Evolutionary conservation across 2,797 vertebrate genomes (phyloP), one percentile per base, ranked within the genome.

Genomic region (Labeo calbasu): DNA sequence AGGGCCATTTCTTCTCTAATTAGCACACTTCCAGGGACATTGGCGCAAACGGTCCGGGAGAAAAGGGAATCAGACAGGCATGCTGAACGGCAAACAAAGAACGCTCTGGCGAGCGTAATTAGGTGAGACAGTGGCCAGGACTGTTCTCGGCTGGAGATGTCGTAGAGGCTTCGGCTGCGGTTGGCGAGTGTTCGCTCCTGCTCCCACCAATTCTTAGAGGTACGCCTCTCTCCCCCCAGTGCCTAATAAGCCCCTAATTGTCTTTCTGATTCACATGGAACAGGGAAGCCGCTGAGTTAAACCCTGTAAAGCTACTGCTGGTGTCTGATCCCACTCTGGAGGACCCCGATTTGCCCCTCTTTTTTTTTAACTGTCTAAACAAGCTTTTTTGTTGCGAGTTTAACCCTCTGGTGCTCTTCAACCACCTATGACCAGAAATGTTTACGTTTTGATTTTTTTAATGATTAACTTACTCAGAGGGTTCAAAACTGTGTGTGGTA

Each of bases 1-100:
- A 95, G 95, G 96, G 96, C 96, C 95, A 95, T 96, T 98, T 99
- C 95, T 97, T 94, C 96, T 97, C 95, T 98, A 98, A 99, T 98
- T 99, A 99, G 97, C 98, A 99, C 96, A 97, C 96, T 97, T 97
- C 96, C 95, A 95, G 94, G 90, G 86, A 92, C 92, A 95, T 94
- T 92, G 94, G 95, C 95, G 95, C 94, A 89, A 96, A 95, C 92
- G 93, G 95, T 92, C 93, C 43, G 94, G 95, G 93, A 94, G 87
- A 95, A 96, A 96, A 95, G 93, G 90, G 94, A 95, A 98, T 96
- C 96, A 93, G 97, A 98, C 97, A 98, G 95, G 96, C 97, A 96
- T 98, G 96, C 93, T 89, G 94, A 97, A 95, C 89, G 93, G 94
- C 95, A 97, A 96, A 98, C 96, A 98, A 96, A 96, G 96, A 96